phyloP scores from a whole-genome alignment of 2,113 vertebrate species.

The Planiliza haematocheilus region DNA sequence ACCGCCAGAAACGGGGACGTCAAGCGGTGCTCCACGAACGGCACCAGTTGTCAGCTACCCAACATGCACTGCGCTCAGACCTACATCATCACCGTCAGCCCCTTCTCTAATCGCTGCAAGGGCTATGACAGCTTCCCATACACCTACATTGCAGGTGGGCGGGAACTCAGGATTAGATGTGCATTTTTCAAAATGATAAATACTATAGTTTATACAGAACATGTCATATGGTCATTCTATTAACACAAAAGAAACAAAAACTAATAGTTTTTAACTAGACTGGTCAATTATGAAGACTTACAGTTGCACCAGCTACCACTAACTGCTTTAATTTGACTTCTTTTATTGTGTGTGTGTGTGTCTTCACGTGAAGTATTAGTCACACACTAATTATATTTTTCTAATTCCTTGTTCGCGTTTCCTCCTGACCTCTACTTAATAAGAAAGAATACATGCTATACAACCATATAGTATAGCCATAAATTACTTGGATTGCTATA shows the following conservation, averaged over 20 bases:
- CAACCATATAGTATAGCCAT: too few species aligned
- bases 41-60: slow-evolving; percentile 70
- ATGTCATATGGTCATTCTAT: not conserved
- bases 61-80: slow-evolving; percentile 77
- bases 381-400: too few species aligned
- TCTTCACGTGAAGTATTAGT: too few species aligned
- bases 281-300: too few species aligned
- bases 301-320: not conserved
- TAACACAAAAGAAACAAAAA: not conserved
- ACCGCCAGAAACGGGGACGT: slow-evolving; percentile 53
- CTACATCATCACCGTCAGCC: slow-evolving; percentile 76
- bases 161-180: not conserved
- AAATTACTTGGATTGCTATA: too few species aligned
- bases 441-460: too few species aligned
- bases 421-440: too few species aligned
- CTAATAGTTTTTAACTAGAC: too few species aligned
- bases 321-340: not conserved
- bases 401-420: too few species aligned
- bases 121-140: slow-evolving; percentile 56
- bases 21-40: slow-evolving; percentile 59
- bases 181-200: too few species aligned
- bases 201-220: too few species aligned
- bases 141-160: slow-evolving; percentile 73
- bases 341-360: too few species aligned
- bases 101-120: slow-evolving; percentile 63